Percentiles rank a stretch among this genome's conserved stretches.
These are phyloP conservation scores for Zosterops borbonicus DNA, from an alignment of 2,113 vertebrate species.

Conservation along the genomic window DNA sequence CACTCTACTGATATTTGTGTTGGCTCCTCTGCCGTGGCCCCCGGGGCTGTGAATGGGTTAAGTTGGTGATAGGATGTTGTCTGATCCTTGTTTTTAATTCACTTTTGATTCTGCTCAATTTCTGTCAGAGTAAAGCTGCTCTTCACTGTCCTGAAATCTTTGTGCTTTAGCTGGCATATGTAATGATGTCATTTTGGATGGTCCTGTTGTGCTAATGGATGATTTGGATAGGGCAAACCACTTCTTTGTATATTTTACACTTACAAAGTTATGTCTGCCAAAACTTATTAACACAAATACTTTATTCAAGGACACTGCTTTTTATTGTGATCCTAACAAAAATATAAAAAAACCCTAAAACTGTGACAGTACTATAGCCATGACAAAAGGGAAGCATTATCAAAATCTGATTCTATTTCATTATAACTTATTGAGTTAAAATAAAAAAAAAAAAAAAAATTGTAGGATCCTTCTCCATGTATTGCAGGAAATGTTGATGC, in stretches of 20 bases:
- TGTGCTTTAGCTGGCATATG: neutral
- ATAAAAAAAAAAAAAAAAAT: neutral
- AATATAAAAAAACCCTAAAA: neutral
- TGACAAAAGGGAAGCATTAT: neutral
- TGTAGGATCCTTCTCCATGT: neutral
- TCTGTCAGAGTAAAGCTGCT: neutral
- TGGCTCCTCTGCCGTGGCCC: neutral
- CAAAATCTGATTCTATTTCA: neutral
- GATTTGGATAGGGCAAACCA: neutral
- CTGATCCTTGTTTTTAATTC: neutral
- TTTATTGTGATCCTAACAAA: neutral
- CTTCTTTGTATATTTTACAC: neutral
- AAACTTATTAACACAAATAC: neutral
- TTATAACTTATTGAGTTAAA: neutral
- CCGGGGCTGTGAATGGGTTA: constrained; percentile 8
- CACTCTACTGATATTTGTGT: neutral
- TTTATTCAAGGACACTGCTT: neutral
- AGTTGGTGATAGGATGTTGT: neutral
- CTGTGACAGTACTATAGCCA: neutral
- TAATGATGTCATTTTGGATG: constrained; percentile 11
- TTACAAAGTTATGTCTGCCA: neutral
- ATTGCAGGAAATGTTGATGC: neutral
- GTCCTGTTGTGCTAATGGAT: constrained; percentile 6
- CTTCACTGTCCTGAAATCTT: neutral
- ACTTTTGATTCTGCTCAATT: neutral